Evolutionary conservation across 2,888 invertebrate genomes (phyloP), one percentile per base, ranked within the genome.

Genomic region (Actias luna): DNA sequence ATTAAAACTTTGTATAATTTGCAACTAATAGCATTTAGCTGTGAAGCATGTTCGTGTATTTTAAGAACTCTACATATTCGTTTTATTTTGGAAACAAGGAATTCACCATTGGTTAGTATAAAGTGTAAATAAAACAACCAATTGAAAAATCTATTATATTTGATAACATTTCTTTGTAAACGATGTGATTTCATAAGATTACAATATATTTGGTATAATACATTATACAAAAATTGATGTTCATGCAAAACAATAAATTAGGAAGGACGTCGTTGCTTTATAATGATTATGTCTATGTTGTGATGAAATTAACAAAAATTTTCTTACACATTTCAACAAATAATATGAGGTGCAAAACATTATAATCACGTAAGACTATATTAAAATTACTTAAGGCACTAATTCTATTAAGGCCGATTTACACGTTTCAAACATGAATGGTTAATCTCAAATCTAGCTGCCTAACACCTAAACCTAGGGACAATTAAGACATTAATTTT

Each of bases 121-220:
- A 71, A 73, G 70, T 65, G 66, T 33, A 78, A 74, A 63, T 61
- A 64, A 60, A 63, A 62, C 42, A 59, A 66, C 64, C 76, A 75
- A 73, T 82, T 84, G 88, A 81, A 85, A 89, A 84, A 85, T 89
- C 86, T 92, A n/a, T n/a, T n/a, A 87, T 92, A 92, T 88, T 90
- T 86, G 77, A 83, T 92, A 92, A 92, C 92, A 92, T 82, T 88
- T 83, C 29, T 29, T 87, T 85, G 84, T 84, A 83, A 92, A 92
- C 91, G 91, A 88, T 88, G 89, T 88, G 87, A 89, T 87, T 81
- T 80, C 73, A 85, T 85, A 84, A 85, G 85, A 88, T 87, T 88
- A 90, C 85, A 88, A 92, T 89, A 91, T 92, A 92, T 92, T 92
- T 92, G 92, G 92, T 89, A 89, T 92, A 80, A 87, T 81, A 87